phyloP scores from a whole-genome alignment of 2,888 invertebrate species.

The Tipula confusa region DNA sequence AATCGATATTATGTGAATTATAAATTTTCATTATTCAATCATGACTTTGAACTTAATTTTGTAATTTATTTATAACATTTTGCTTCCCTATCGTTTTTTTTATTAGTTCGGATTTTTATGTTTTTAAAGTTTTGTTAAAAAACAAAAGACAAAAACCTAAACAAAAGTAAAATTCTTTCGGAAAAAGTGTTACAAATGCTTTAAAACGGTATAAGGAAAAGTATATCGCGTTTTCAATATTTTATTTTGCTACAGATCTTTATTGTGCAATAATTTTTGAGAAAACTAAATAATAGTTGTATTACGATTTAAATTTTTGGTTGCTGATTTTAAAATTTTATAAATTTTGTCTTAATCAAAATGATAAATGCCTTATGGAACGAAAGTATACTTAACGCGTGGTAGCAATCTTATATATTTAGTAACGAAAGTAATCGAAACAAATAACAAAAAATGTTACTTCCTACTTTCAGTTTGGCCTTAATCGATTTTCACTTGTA shows the following conservation, averaged over 20 bases:
- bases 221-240: background rate
- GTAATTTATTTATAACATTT: background rate
- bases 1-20: background rate
- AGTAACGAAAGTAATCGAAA: background rate
- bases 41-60: background rate
- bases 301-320: background rate
- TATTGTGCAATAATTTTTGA: background rate
- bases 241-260: background rate
- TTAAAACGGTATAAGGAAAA: background rate
- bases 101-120: background rate
- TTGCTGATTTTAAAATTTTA: background rate
- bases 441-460: background rate
- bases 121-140: background rate
- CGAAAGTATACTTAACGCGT: background rate
- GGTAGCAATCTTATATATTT: background rate
- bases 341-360: background rate
- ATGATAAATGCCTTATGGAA: background rate
- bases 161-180: background rate
- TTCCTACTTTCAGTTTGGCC: conserved; percentile 20
- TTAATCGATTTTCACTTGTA: background rate
- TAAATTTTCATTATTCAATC: background rate
- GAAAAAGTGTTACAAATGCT: conserved; percentile 6
- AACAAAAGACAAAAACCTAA: background rate
- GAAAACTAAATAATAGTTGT: background rate
- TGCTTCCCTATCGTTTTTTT: background rate